Base-by-base conservation (phyloP, 2,888 invertebrate genomes). In the Sphinx pinastri region DNA sequence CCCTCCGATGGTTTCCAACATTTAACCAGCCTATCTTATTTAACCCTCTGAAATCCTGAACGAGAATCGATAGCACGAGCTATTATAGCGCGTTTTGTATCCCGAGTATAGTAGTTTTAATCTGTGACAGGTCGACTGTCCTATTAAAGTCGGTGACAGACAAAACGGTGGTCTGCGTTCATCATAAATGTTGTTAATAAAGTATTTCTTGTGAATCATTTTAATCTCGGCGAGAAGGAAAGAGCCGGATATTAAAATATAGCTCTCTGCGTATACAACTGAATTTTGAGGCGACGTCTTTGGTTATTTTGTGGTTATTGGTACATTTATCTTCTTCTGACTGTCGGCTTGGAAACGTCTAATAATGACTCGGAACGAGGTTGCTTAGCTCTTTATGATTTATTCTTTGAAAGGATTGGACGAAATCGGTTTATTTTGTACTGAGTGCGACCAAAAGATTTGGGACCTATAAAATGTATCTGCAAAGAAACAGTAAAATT, bases 201-300 rank as follows among this genome's bases (percentile, higher is more conserved):
- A 75, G 71, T 71, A 68, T 71, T 68, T 71, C 55, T 59, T 51
- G 70, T 58, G 72, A 71, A 72, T 75, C 74, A 70, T 70, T 72
- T 71, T 75, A 74, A 75, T 73, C 74, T 73, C 66, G 67, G 57
- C 58, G 58, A 67, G 59, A 71, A 58, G 68, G 71, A 54, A 51
- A 73, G 66, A 73, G 68, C 73, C 75, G 78, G 78, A 77, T 74
- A 76, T 78, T 77, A 78, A 78, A 78, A 78, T 77, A 77, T 78
- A 49, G 49, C 63, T 19, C 63, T 13, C 49, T 63, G 13, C 49
- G 63, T 63, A 63, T 63, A 63, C 63, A 63, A 63, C 19, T 19
- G 63, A 47, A 19, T 63, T 63, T 63, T 63, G 63, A 63, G 19
- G 63, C 63, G 63, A 63, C 63, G 63, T 63, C 63, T 63, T 60